Conservation (phyloP, 1,140 invertebrate species). For the Drosophila neocordata region DNA sequence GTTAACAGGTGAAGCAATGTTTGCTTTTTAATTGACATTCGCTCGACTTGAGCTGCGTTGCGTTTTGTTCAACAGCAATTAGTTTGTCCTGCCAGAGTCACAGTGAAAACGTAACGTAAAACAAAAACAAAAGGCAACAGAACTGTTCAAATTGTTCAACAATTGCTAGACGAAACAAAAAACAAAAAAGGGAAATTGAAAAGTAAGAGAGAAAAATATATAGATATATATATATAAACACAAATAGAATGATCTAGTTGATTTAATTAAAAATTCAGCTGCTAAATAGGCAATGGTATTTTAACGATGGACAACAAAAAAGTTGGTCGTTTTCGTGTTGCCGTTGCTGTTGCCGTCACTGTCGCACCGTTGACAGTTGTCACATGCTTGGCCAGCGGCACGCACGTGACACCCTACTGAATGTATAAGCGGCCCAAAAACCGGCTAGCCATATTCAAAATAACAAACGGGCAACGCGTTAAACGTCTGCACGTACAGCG, state of each 20-base stretch:
- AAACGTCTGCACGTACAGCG: slow-evolving; percentile 72
- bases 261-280: slow-evolving; percentile 79
- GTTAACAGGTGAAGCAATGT: slow-evolving; percentile 48
- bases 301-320: slow-evolving; percentile 56
- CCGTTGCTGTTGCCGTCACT: slow-evolving; percentile 37
- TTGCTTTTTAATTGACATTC: slow-evolving; percentile 79
- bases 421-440: slow-evolving; percentile 55
- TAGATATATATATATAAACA: slow-evolving; percentile 35
- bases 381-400: slow-evolving; percentile 63
- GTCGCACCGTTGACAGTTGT: slow-evolving; percentile 73
- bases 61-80: slow-evolving; percentile 69
- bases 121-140: slow-evolving; percentile 14
- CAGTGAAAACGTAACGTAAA: slow-evolving; percentile 12
- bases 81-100: slow-evolving; percentile 34
- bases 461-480: slow-evolving; percentile 47
- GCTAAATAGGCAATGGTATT: slow-evolving; percentile 62
- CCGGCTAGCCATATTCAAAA: slow-evolving; percentile 63
- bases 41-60: slow-evolving; percentile 54
- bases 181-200: slow-evolving; percentile 43
- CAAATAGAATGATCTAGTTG: slow-evolving; percentile 60
- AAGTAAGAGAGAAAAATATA: slow-evolving; percentile 20
- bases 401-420: slow-evolving; percentile 60
- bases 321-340: slow-evolving; percentile 17
- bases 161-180: slow-evolving; percentile 51
- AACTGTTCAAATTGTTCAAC: slow-evolving; percentile 47